These are phyloP conservation scores for Sebastes nivosus DNA, from an alignment of 2,797 vertebrate species.

Conservation along the genomic window DNA sequence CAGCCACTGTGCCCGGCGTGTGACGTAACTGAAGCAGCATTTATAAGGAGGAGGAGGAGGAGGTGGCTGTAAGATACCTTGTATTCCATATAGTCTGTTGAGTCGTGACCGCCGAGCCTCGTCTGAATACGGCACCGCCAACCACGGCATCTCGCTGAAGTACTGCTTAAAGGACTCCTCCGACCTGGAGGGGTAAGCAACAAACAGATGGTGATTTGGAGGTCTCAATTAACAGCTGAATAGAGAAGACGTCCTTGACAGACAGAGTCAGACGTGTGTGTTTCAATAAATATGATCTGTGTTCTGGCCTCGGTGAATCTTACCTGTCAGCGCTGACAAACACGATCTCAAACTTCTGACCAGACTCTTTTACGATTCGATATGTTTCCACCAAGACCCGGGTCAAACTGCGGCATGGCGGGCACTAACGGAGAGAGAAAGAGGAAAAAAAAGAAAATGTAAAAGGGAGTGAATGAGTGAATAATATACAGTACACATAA, in stretches of 20 bases:
- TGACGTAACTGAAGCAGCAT: slow-evolving; percentile 7
- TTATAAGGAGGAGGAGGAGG: neutral
- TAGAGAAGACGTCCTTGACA: neutral
- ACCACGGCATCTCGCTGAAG: slow-evolving; percentile 99
- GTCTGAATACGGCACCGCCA: slow-evolving; percentile 92
- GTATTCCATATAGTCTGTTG: slow-evolving; percentile 96
- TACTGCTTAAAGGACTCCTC: slow-evolving; percentile 99
- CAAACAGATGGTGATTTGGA: neutral
- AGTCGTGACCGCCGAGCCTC: slow-evolving; percentile 93
- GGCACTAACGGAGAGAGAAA: slow-evolving; percentile 85
- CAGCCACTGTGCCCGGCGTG: slow-evolving; percentile 29
- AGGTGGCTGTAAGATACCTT: slow-evolving; percentile 84
- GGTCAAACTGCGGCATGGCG: slow-evolving; percentile 95
- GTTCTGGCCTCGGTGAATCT: neutral
- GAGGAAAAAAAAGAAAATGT: neutral
- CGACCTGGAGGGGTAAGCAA: slow-evolving; percentile 81
- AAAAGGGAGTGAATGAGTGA: neutral
- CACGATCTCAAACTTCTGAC: slow-evolving; percentile 97
- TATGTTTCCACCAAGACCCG: slow-evolving; percentile 96
- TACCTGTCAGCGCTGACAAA: slow-evolving; percentile 98
- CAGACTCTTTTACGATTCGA: slow-evolving; percentile 92
- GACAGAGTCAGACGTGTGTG: neutral
- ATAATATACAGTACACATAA: neutral
- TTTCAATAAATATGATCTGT: neutral
- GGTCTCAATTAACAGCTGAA: neutral